These are phyloP conservation scores for Clepsis dumicolana DNA, from an alignment of 2,888 invertebrate species.

Conservation along the genomic window DNA sequence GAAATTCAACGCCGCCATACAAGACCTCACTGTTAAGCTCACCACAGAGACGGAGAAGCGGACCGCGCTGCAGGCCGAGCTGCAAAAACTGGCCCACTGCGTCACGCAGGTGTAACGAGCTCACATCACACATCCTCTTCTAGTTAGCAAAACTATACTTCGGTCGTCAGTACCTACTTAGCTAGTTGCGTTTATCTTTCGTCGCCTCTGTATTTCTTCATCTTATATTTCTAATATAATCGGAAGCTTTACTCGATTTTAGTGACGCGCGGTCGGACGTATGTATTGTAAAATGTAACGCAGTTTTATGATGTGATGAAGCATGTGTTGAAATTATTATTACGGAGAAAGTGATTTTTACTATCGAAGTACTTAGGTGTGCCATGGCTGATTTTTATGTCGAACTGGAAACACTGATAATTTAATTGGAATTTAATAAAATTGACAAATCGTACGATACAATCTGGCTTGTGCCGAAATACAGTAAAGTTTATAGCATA, in stretches of 20 bases:
- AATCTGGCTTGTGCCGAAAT: not conserved
- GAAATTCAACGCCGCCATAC: constrained; percentile 87
- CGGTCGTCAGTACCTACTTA: constrained; percentile 34
- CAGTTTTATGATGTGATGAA: constrained; percentile 42
- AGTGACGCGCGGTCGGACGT: constrained; percentile 41
- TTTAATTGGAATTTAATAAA: constrained; percentile 1
- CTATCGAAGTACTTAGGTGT: constrained; percentile 34
- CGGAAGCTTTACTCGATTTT: constrained; percentile 43
- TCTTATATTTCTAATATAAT: constrained; percentile 43
- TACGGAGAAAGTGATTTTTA: constrained; percentile 31
- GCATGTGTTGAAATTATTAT: constrained; percentile 33
- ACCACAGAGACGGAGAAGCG: constrained; percentile 88
- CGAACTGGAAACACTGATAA: constrained; percentile 29
- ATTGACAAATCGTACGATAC: constrained; percentile 25
- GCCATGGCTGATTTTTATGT: constrained; percentile 37
- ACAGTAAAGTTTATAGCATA: not conserved
- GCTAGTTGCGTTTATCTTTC: constrained; percentile 29
- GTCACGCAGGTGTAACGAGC: constrained; percentile 89
- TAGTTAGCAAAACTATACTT: constrained; percentile 45
- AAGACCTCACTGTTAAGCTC: constrained; percentile 87
- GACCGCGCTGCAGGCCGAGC: constrained; percentile 87
- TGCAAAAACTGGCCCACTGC: constrained; percentile 90
- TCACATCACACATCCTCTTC: constrained; percentile 59
- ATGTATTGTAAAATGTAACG: constrained; percentile 37
- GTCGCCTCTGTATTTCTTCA: constrained; percentile 34